phyloP scores from a whole-genome alignment of 2,797 vertebrate genomes.

The Rhinophrynus dorsalis region DNA sequence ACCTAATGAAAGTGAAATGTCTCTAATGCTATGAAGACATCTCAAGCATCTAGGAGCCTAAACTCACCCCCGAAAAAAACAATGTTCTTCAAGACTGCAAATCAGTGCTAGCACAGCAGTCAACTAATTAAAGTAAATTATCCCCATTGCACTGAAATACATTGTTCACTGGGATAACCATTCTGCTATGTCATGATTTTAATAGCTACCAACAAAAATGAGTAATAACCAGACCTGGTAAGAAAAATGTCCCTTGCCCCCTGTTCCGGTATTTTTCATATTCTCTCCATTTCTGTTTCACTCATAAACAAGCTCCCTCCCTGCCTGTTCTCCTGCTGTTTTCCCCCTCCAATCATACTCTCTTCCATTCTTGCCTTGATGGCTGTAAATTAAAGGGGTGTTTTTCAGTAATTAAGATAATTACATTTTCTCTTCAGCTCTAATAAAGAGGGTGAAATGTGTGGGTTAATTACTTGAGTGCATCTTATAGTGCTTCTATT shows the following conservation, averaged over 20 bases:
- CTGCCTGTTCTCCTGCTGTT: background rate
- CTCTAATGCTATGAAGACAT: too few relatives aligned
- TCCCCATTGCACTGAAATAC: slow-evolving; percentile 5
- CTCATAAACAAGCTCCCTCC: background rate
- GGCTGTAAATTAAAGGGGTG: slow-evolving; percentile 33
- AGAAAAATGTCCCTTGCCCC: too few relatives aligned
- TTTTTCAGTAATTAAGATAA: slow-evolving; percentile 40
- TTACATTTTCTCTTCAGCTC: slow-evolving; percentile 14
- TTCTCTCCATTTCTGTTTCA: background rate
- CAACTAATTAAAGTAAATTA: slow-evolving; percentile 13
- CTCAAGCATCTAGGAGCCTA: too few relatives aligned
- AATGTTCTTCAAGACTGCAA: too few relatives aligned
- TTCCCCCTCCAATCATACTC: background rate
- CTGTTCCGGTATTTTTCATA: too few relatives aligned
- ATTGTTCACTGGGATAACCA: background rate
- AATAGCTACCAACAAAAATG: background rate
- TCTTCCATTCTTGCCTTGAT: slow-evolving; percentile 13
- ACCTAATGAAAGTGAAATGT: too few relatives aligned
- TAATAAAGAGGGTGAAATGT: slow-evolving; percentile 21
- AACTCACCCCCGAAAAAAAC: too few relatives aligned
- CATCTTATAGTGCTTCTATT: background rate
- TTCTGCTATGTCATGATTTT: background rate
- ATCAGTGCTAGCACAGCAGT: too few relatives aligned
- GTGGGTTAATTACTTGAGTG: slow-evolving; percentile 26
- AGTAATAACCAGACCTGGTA: background rate